These are phyloP conservation scores for Apis florea DNA, from an alignment of 1,140 invertebrate species.

Conservation along the genomic window DNA sequence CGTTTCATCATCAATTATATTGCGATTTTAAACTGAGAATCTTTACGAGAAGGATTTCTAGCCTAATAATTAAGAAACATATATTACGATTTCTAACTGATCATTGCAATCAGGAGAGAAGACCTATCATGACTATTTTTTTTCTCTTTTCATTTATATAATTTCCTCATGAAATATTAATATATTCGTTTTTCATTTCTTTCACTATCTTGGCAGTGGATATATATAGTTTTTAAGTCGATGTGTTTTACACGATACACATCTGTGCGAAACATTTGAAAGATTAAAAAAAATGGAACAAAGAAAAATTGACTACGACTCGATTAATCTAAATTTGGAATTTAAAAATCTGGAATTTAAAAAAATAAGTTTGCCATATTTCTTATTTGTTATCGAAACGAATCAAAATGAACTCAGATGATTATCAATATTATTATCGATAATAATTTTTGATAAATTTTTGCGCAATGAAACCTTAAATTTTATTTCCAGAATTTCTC, in stretches of 20 bases:
- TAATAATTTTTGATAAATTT: neutral
- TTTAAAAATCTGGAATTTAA: neutral
- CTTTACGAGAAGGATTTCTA: neutral
- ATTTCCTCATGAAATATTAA: conserved; percentile 13
- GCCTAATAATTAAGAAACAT: no score
- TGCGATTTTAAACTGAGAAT: neutral
- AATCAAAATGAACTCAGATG: neutral
- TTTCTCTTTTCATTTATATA: neutral
- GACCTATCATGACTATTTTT: conserved; percentile 31
- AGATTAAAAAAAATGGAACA: neutral
- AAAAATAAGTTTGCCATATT: conserved; percentile 7
- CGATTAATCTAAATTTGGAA: neutral
- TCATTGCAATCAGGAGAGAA: conserved; percentile 50
- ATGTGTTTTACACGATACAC: conserved; percentile 18
- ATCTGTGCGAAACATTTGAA: conserved; percentile 4
- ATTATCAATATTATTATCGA: neutral
- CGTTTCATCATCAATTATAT: neutral
- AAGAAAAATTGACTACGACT: neutral
- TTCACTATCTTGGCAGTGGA: conserved; percentile 53
- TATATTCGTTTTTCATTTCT: conserved; percentile 17
- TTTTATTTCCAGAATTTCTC: neutral
- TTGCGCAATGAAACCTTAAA: conserved; percentile 2
- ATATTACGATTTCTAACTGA: neutral
- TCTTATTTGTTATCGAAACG: conserved; percentile 8
- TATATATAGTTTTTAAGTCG: conserved; percentile 28